Base-by-base conservation (phyloP, 1,140 invertebrate species). In the Luehdorfia chinensis region DNA sequence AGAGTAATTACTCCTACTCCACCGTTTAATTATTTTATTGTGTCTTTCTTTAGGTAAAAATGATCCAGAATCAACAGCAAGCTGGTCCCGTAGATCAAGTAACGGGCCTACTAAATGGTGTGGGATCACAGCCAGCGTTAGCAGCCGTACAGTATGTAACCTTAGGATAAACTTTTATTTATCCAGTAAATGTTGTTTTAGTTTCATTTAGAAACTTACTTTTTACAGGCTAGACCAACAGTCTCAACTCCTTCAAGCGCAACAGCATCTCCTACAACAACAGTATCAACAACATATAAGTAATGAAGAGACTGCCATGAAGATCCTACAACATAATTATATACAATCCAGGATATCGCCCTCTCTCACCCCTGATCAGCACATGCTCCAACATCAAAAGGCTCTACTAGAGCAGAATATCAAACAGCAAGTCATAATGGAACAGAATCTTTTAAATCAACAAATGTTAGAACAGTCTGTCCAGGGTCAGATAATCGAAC, bases 31-130 rank as follows among this genome's bases (percentile, higher is more conserved):
- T n/a, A n/a, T n/a, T n/a, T n/a, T n/a, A n/a, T n/a, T n/a, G n/a
- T n/a, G n/a, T n/a, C n/a, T n/a, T 18, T 4, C 30, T 43, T 18
- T 79, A 90, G 70, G 89, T 89, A 4, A 88, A 90, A 28, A 89
- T 92, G 50, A 87, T 91, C 30, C 91, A 91, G 34, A 90, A 90
- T 28, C 90, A 91, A 50, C 90, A 90, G 46, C 89, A 91, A 52
- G 87, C 79, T 0, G 75, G 69, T 1, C 69, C 87, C 62, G 66
- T 90, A 37, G 88, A 90, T 52, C 90, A 90, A 55, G 77, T 87
- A 64, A 73, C 61, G 57, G 86, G 67, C 46, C 79, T 70, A 56
- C 87, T 75, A 47, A 89, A 76, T 66, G 88, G 74, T 56, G 88
- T 72, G 55, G 85, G 56, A 21, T 54, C 72, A 4, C 75, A 75